phyloP scores from a whole-genome alignment of 1,140 invertebrate species.

The Eupeodes corollae region DNA sequence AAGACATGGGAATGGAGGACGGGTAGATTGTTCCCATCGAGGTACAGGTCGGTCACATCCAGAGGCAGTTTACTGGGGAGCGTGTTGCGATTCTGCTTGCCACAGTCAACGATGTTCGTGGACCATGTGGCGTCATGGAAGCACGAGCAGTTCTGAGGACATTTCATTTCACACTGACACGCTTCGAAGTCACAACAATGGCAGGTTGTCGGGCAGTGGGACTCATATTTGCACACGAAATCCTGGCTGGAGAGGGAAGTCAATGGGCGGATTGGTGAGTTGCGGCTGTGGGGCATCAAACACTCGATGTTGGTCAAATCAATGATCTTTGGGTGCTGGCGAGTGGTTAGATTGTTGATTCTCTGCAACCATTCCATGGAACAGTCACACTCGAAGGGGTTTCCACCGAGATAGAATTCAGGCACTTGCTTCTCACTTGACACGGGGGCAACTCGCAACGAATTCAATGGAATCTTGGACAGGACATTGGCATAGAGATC shows the following conservation, averaged over 20 bases:
- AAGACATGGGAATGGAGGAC: conserved; percentile 71
- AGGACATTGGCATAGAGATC: conserved; percentile 77
- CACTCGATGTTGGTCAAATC: conserved; percentile 74
- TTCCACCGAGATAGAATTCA: conserved; percentile 75
- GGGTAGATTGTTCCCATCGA: conserved; percentile 75
- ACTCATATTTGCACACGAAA: conserved; percentile 71
- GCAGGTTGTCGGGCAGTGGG: conserved; percentile 69
- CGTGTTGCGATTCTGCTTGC: conserved; percentile 48
- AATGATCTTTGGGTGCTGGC: conserved; percentile 68
- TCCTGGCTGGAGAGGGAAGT: conserved; percentile 58
- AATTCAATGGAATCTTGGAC: conserved; percentile 63
- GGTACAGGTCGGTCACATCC: conserved; percentile 80
- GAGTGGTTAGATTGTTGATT: conserved; percentile 56
- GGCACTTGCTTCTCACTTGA: conserved; percentile 51
- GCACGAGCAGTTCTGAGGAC: conserved; percentile 74
- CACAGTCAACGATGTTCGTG: conserved; percentile 75
- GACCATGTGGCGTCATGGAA: conserved; percentile 77
- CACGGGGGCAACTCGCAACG: conserved; percentile 56
- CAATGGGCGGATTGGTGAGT: conserved; percentile 56
- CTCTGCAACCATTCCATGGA: conserved; percentile 79
- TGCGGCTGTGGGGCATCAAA: conserved; percentile 63
- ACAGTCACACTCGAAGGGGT: conserved; percentile 80
- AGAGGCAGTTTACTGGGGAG: conserved; percentile 71
- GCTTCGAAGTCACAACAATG: conserved; percentile 80
- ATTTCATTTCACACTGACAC: conserved; percentile 76